Evolutionary conservation across 1,140 invertebrate species (phyloP).

Genomic region (Andrena cerasifolii): DNA sequence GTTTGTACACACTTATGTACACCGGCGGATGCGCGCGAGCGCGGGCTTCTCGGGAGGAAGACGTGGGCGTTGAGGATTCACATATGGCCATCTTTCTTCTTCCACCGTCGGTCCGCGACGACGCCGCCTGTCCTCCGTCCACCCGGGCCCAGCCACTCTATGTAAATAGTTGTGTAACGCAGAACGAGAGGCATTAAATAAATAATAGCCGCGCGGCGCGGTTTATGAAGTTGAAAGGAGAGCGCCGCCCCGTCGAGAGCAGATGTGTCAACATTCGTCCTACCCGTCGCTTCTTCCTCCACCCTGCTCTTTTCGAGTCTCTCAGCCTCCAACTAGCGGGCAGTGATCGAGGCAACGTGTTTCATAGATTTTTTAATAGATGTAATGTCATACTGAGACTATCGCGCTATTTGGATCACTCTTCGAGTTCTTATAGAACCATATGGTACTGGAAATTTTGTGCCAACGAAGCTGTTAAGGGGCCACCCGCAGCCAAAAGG

Average conservation of each 20-base stretch:
- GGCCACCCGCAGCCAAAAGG: too few relatives aligned
- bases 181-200: slow-evolving; percentile 77
- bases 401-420: too few relatives aligned
- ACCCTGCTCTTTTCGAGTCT: slow-evolving; percentile 37
- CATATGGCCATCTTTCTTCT: slow-evolving; percentile 65
- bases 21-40: neutral
- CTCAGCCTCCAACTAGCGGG: neutral
- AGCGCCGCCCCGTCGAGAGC: slow-evolving; percentile 67
- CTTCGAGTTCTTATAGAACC: too few relatives aligned
- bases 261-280: slow-evolving; percentile 72
- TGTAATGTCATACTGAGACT: too few relatives aligned
- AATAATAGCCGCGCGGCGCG: slow-evolving; percentile 72
- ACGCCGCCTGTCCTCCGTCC: slow-evolving; percentile 55
- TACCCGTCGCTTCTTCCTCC: slow-evolving; percentile 47
- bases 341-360: too few relatives aligned
- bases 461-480: too few relatives aligned
- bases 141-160: slow-evolving; percentile 64
- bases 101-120: slow-evolving; percentile 40
- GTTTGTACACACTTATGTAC: slow-evolving; percentile 67
- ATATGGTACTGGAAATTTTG: too few relatives aligned
- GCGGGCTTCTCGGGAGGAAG: neutral
- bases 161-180: slow-evolving; percentile 79
- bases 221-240: slow-evolving; percentile 71
- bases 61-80: slow-evolving; percentile 69
- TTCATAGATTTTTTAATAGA: too few relatives aligned